These are phyloP conservation scores for Noctua janthe DNA, from an alignment of 2,888 invertebrate genomes.

Conservation along the genomic window DNA sequence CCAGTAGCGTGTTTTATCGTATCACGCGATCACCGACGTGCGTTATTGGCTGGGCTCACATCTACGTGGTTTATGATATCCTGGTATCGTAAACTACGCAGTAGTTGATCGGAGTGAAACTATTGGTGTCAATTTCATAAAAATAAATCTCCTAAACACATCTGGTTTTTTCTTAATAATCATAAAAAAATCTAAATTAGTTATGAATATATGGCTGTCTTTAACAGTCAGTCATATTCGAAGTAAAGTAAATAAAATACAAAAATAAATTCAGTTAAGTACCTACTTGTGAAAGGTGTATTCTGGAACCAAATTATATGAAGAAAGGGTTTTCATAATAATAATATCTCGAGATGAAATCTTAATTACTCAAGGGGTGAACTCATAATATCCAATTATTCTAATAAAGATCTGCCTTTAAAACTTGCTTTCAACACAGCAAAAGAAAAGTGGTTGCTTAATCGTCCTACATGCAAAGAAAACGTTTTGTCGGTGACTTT, in stretches of 20 bases:
- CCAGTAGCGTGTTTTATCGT: constrained; percentile 54
- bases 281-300: background rate
- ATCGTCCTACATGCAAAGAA: background rate
- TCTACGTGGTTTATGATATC: constrained; percentile 44
- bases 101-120: constrained; percentile 1
- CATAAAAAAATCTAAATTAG: background rate
- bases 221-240: background rate
- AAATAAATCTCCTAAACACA: background rate
- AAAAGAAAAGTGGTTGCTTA: background rate
- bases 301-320: constrained; percentile 6
- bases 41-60: constrained; percentile 53
- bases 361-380: constrained; percentile 33
- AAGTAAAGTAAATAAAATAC: background rate
- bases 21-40: constrained; percentile 52
- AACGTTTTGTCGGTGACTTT: too few relatives aligned
- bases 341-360: constrained; percentile 19
- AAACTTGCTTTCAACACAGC: background rate
- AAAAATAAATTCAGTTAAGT: background rate
- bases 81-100: constrained; percentile 41
- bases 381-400: constrained; percentile 3
- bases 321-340: background rate
- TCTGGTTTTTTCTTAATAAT: background rate
- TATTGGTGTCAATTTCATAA: background rate
- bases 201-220: background rate
- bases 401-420: background rate